Conservation (phyloP, 2,113 vertebrate genomes). For the Ciconia stormi region DNA sequence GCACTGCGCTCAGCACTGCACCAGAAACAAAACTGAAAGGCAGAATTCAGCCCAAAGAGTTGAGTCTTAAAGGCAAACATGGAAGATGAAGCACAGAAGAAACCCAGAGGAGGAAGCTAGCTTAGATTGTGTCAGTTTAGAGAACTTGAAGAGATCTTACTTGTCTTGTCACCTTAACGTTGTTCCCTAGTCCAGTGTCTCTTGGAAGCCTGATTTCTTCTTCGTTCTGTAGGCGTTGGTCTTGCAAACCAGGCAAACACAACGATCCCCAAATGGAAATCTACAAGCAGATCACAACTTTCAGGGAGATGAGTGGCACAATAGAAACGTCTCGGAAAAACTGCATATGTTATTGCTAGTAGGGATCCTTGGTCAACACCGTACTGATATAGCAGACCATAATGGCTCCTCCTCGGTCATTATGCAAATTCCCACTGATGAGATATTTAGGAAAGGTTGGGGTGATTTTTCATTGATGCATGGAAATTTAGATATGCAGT, state of each 20-base stretch:
- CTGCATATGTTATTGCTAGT: background rate
- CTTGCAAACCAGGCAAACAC: background rate
- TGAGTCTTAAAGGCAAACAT: background rate
- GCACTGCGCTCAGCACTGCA: background rate
- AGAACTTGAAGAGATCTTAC: background rate
- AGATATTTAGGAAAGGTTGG: background rate
- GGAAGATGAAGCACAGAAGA: background rate
- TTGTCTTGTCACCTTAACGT: background rate
- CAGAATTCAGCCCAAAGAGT: background rate
- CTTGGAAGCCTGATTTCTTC: background rate
- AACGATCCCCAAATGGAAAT: background rate
- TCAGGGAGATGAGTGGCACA: background rate
- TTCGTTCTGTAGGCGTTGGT: background rate
- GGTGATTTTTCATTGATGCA: background rate
- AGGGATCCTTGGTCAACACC: background rate
- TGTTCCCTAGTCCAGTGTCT: background rate
- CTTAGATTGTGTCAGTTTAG: background rate
- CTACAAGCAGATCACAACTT: background rate
- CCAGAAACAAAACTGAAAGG: background rate
- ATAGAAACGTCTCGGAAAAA: background rate
- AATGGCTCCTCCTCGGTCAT: background rate
- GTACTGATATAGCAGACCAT: background rate
- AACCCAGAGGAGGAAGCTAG: background rate
- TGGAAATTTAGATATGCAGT: background rate
- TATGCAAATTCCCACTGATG: background rate